These are phyloP conservation scores for Hemistola chrysoprasaria DNA, from an alignment of 2,888 invertebrate species.

Conservation along the genomic window DNA sequence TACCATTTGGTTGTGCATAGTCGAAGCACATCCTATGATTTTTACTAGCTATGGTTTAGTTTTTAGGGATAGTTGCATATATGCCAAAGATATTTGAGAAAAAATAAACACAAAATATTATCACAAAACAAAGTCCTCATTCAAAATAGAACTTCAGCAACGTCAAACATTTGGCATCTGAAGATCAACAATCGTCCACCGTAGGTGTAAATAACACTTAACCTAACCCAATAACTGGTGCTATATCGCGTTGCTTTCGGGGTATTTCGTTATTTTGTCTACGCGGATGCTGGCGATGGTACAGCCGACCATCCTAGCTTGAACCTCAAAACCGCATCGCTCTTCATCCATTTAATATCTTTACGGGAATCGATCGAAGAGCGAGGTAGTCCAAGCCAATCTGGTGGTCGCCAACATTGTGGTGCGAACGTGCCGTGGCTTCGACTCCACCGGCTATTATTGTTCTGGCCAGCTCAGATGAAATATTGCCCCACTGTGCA, in stretches of 20 bases:
- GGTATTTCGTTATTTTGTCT: slow-evolving; percentile 81
- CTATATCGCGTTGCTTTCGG: slow-evolving; percentile 78
- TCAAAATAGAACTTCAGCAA: slow-evolving; percentile 49
- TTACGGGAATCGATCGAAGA: slow-evolving; percentile 35
- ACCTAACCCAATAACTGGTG: slow-evolving; percentile 79
- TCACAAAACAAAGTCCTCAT: slow-evolving; percentile 34
- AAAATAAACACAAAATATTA: slow-evolving; percentile 10
- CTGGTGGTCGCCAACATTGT: slow-evolving; percentile 71
- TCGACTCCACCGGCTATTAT: slow-evolving; percentile 75
- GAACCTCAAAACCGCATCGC: slow-evolving; percentile 41
- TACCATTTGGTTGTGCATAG: slow-evolving; percentile 50
- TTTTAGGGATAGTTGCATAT: slow-evolving; percentile 1
- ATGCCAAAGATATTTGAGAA: neutral
- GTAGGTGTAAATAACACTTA: slow-evolving; percentile 72
- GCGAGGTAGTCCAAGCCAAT: slow-evolving; percentile 44
- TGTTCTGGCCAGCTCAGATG: slow-evolving; percentile 80
- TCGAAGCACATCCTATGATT: too few species aligned
- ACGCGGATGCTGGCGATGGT: slow-evolving; percentile 77
- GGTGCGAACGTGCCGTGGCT: slow-evolving; percentile 80
- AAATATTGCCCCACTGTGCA: slow-evolving; percentile 79
- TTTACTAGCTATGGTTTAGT: too few species aligned
- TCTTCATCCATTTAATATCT: slow-evolving; percentile 35
- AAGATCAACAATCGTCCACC: slow-evolving; percentile 73
- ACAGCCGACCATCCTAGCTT: slow-evolving; percentile 47
- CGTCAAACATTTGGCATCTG: slow-evolving; percentile 69